Percentiles rank a stretch among this genome's conserved stretches.
Evolutionary conservation across 2,888 invertebrate species (phyloP).

Genomic region (Phlogophora meticulosa): DNA sequence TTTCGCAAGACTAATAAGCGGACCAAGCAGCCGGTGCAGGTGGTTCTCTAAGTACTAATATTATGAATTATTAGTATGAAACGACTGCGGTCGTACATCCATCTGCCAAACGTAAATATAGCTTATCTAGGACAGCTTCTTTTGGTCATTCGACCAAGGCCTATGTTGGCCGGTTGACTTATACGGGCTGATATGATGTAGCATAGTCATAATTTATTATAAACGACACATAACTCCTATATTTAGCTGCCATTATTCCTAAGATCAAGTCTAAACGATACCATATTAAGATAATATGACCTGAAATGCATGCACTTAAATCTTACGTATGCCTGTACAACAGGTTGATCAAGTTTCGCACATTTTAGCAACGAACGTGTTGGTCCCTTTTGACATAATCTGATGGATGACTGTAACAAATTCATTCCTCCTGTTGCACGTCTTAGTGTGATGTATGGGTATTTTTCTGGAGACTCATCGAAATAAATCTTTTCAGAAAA

Average conservation of each 20-base stretch:
- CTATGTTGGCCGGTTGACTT: constrained; percentile 25
- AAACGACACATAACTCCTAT: constrained; percentile 50
- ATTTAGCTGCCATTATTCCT: constrained; percentile 48
- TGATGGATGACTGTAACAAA: constrained; percentile 56
- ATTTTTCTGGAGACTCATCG: constrained; percentile 49
- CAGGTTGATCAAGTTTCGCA: constrained; percentile 49
- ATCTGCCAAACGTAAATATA: constrained; percentile 38
- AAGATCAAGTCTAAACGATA: constrained; percentile 58
- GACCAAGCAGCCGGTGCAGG: not conserved
- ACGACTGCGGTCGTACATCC: constrained; percentile 1
- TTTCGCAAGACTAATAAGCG: constrained; percentile 21
- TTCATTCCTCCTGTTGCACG: constrained; percentile 49
- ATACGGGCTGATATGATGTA: constrained; percentile 31
- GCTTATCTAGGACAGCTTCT: constrained; percentile 39
- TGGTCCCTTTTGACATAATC: constrained; percentile 52
- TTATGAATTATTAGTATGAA: constrained; percentile 14
- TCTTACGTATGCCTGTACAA: constrained; percentile 49
- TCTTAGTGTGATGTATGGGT: constrained; percentile 37
- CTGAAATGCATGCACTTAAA: constrained; percentile 57
- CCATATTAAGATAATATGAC: constrained; percentile 55
- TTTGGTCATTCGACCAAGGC: constrained; percentile 33
- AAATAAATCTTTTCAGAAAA: constrained; percentile 39
- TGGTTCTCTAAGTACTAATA: constrained; percentile 11
- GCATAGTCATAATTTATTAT: constrained; percentile 53
- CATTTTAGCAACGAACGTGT: constrained; percentile 48